Evolutionary conservation across 2,888 invertebrate species (phyloP).

Genomic region (Dicyrtomina minuta): DNA sequence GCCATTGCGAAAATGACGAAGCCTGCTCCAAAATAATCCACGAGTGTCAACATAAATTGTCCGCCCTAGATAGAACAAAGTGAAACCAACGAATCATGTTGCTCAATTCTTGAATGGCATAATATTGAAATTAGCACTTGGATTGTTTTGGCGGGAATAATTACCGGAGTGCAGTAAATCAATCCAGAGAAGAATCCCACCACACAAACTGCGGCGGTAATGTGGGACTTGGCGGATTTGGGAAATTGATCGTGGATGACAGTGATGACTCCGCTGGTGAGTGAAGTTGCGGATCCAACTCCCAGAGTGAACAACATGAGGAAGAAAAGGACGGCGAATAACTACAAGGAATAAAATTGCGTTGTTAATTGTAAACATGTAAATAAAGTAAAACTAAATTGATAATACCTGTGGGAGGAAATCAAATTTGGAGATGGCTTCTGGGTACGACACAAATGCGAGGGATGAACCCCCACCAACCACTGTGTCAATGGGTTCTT

Average conservation of each 20-base stretch:
- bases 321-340: constrained; percentile 63
- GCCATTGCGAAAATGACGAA: constrained; percentile 63
- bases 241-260: constrained; percentile 58
- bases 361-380: not conserved
- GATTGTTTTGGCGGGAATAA: not conserved
- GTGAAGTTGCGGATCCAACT: constrained; percentile 61
- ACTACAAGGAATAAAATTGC: constrained; percentile 54
- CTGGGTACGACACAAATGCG: constrained; percentile 82
- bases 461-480: constrained; percentile 70
- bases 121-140: not conserved
- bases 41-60: constrained; percentile 64
- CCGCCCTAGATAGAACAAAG: constrained; percentile 72
- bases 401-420: constrained; percentile 70
- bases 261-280: constrained; percentile 60
- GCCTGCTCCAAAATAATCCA: constrained; percentile 65
- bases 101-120: not conserved
- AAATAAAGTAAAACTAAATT: too few relatives aligned
- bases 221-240: constrained; percentile 55
- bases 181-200: constrained; percentile 53
- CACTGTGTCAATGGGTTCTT: constrained; percentile 64
- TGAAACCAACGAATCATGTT: constrained; percentile 60
- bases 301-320: constrained; percentile 63
- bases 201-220: constrained; percentile 53
- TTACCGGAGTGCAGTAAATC: constrained; percentile 54
- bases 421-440: constrained; percentile 74